Evolutionary conservation across 2,888 invertebrate species (phyloP).

Genomic region (Chelonus formosanus): DNA sequence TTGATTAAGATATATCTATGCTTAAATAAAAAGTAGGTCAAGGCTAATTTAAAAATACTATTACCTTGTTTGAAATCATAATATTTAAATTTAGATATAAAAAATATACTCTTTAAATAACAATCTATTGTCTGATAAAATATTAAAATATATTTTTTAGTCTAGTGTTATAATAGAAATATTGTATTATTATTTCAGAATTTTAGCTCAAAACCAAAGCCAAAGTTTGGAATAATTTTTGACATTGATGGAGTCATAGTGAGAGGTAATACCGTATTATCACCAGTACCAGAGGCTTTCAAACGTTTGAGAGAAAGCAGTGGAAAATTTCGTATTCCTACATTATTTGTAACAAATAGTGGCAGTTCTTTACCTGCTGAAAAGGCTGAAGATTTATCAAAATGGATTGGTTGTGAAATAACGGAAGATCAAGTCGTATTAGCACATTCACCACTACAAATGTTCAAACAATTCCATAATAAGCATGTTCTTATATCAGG

Average conservation of each 20-base stretch:
- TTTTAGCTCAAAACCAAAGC: slow-evolving; percentile 50
- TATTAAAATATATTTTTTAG: slow-evolving; percentile 16
- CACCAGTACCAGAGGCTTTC: slow-evolving; percentile 70
- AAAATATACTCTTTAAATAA: too few species aligned
- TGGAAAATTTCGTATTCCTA: slow-evolving; percentile 71
- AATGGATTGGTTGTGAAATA: slow-evolving; percentile 70
- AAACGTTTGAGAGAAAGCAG: slow-evolving; percentile 66
- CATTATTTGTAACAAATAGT: slow-evolving; percentile 74
- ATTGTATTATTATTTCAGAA: slow-evolving; percentile 47
- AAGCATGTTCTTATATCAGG: slow-evolving; percentile 72
- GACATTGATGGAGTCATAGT: slow-evolving; percentile 76
- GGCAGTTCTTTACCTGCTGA: slow-evolving; percentile 70
- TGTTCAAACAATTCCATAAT: slow-evolving; percentile 71
- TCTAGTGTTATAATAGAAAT: background rate
- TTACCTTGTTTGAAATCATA: slow-evolving; percentile 21
- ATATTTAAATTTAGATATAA: background rate
- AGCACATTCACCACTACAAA: slow-evolving; percentile 72
- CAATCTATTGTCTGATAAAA: slow-evolving; percentile 12
- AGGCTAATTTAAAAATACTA: slow-evolving; percentile 30
- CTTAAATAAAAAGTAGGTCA: slow-evolving; percentile 24
- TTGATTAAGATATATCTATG: too few species aligned
- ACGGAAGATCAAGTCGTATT: slow-evolving; percentile 71
- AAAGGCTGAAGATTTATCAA: slow-evolving; percentile 70
- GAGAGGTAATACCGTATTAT: slow-evolving; percentile 70
- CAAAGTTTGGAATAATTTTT: slow-evolving; percentile 72